Conservation (phyloP, 2,797 vertebrate species). For the Sarcophilus harrisii region DNA sequence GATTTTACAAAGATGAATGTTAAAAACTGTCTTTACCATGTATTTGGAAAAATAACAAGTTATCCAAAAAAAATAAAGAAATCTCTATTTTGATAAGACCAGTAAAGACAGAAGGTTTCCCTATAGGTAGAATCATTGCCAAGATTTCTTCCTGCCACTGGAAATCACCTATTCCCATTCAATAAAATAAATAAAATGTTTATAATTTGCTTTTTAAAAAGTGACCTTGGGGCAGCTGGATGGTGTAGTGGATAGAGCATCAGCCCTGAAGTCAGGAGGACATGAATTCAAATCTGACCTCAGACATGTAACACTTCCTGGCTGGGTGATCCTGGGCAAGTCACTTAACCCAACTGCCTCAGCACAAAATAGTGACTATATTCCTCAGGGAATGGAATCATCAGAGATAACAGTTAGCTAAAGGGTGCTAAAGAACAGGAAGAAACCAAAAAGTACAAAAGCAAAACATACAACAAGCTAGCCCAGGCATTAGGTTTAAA, state of each 20-base stretch:
- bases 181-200: background rate
- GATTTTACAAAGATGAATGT: too few species aligned
- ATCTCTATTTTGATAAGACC: background rate
- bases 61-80: background rate
- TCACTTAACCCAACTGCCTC: too few species aligned
- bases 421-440: background rate
- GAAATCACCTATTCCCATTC: background rate
- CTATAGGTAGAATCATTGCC: background rate
- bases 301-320: too few species aligned
- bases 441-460: background rate
- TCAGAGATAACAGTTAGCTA: too few species aligned
- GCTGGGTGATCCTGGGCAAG: too few species aligned
- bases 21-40: background rate
- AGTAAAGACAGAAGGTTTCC: background rate
- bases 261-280: too few species aligned
- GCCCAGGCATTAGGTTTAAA: background rate
- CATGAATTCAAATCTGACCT: too few species aligned
- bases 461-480: background rate
- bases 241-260: too few species aligned
- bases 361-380: too few species aligned
- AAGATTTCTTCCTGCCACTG: background rate
- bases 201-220: background rate
- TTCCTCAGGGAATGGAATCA: too few species aligned
- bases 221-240: too few species aligned
- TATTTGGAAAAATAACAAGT: background rate